These are phyloP conservation scores for Rhinolophus ferrumequinum DNA, from an alignment of 2,113 vertebrate genomes.

Conservation along the genomic window DNA sequence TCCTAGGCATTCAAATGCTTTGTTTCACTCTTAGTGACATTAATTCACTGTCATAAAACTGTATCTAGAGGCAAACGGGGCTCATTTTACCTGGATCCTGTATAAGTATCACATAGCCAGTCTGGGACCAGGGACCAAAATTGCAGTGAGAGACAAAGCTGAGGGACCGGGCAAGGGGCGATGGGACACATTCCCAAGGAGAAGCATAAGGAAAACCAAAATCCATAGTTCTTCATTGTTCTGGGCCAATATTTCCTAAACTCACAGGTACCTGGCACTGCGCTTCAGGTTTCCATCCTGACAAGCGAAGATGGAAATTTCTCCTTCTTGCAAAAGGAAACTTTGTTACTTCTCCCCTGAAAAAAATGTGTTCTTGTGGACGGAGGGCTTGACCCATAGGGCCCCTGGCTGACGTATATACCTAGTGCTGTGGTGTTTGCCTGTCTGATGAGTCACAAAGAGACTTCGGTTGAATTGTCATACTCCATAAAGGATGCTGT, in stretches of 20 bases:
- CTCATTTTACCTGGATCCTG: background rate
- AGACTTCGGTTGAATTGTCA: constrained; percentile 53
- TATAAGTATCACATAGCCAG: background rate
- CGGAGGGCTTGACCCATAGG: background rate
- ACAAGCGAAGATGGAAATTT: background rate
- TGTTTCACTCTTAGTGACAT: background rate
- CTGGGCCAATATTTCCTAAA: background rate
- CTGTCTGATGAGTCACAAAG: background rate
- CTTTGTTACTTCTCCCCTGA: constrained; percentile 23
- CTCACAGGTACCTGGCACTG: background rate
- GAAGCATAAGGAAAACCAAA: background rate
- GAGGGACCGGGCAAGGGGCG: background rate
- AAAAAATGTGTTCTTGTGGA: background rate
- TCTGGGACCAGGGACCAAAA: background rate
- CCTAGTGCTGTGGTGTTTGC: background rate
- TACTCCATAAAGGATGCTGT: constrained; percentile 64
- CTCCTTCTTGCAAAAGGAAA: background rate
- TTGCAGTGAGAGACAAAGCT: background rate
- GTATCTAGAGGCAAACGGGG: background rate
- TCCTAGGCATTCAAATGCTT: background rate
- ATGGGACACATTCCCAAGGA: background rate
- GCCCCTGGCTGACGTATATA: background rate
- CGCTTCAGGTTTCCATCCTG: background rate
- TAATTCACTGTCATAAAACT: background rate
- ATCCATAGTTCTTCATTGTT: background rate